Evolutionary conservation across 1,140 invertebrate genomes (phyloP).

Genomic region (Myzus persicae): DNA sequence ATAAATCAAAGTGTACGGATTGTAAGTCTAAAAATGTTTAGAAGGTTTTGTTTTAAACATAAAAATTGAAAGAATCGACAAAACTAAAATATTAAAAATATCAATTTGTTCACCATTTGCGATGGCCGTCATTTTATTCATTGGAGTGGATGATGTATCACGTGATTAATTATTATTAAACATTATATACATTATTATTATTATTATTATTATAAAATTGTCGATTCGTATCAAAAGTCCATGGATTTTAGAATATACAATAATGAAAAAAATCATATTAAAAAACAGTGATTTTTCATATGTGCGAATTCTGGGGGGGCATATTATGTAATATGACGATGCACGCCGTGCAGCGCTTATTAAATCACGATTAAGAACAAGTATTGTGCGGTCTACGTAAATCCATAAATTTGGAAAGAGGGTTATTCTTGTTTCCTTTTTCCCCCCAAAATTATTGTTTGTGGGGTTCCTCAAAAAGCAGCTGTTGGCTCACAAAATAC

Average conservation of each 20-base stretch:
- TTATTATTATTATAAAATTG: slow-evolving; percentile 27
- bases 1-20: no score
- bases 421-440: slow-evolving; percentile 19
- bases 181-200: slow-evolving; percentile 23
- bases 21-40: no score
- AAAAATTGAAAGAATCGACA: no score
- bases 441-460: background rate
- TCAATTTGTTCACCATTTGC: no score
- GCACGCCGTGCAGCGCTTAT: background rate
- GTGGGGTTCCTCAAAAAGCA: background rate
- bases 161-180: no score
- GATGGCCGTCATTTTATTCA: no score
- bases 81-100: no score
- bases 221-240: slow-evolving; percentile 48
- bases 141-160: no score
- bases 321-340: background rate
- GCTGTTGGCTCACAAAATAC: slow-evolving; percentile 29
- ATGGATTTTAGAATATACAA: slow-evolving; percentile 41
- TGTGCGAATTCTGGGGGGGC: background rate
- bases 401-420: slow-evolving; percentile 51
- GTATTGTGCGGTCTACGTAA: slow-evolving; percentile 42
- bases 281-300: slow-evolving; percentile 49
- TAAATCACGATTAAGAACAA: slow-evolving; percentile 52
- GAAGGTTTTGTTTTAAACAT: no score
- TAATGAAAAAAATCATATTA: background rate